These are phyloP conservation scores for Notechis scutatus DNA, from an alignment of 2,113 vertebrate species.

Conservation along the genomic window DNA sequence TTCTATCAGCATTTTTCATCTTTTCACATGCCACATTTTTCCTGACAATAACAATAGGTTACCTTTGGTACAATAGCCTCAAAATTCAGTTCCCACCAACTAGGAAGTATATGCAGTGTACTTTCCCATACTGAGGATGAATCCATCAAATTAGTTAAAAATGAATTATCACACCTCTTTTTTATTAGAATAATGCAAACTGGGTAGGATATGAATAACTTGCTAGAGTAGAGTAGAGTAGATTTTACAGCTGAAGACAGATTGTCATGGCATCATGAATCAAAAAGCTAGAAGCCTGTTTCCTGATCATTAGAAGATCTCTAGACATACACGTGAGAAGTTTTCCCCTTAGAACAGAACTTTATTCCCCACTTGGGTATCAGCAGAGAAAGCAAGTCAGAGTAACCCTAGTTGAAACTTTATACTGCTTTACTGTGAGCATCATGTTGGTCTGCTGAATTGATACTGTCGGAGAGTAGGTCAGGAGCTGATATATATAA, in stretches of 20 bases:
- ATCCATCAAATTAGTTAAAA: neutral
- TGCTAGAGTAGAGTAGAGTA: neutral
- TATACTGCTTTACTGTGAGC: too few relatives aligned
- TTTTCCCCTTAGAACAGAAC: neutral
- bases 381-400: neutral
- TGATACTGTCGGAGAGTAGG: neutral
- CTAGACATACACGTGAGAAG: neutral
- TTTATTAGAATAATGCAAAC: neutral
- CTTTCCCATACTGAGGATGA: neutral
- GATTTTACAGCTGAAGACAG: neutral
- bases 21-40: neutral
- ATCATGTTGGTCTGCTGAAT: neutral
- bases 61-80: neutral
- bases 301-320: neutral
- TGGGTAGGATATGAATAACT: neutral
- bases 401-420: too few relatives aligned
- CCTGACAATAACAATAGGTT: neutral
- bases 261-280: neutral
- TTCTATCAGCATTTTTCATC: neutral
- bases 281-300: neutral
- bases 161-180: neutral
- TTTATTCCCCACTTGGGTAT: neutral
- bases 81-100: neutral
- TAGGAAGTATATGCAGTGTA: neutral
- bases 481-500: neutral